Conservation (phyloP, 2,113 vertebrate species). For the Xiphophorus couchianus region DNA sequence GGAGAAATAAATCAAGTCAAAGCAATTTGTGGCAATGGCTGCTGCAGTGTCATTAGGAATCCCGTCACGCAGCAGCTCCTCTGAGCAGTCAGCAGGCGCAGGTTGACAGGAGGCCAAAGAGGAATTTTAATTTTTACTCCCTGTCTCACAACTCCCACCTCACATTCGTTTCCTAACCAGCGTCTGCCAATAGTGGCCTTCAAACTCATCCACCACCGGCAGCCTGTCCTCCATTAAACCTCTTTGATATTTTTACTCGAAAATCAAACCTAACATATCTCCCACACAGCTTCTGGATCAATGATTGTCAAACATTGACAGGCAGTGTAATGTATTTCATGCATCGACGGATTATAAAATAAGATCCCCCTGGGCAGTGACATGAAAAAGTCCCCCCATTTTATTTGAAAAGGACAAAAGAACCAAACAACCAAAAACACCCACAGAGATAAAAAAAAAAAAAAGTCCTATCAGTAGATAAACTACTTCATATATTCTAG, state of each 20-base stretch:
- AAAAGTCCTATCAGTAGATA: not conserved
- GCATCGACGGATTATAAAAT: conserved; percentile 5
- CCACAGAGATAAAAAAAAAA: too few species aligned
- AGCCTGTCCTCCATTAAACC: conserved; percentile 8
- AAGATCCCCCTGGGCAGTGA: not conserved
- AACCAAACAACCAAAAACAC: not conserved
- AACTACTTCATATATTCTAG: not conserved
- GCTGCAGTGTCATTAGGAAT: conserved; percentile 81
- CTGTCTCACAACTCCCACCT: conserved; percentile 56
- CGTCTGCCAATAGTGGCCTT: conserved; percentile 28
- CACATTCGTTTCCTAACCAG: conserved; percentile 42
- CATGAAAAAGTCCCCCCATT: not conserved
- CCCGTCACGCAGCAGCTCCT: conserved; percentile 73
- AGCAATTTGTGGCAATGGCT: conserved; percentile 75
- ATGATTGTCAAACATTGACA: conserved; percentile 7
- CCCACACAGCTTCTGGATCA: conserved; percentile 21
- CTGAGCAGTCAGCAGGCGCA: conserved; percentile 67
- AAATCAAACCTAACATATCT: conserved; percentile 15
- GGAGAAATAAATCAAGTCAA: conserved; percentile 81
- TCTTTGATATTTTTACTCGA: conserved; percentile 9
- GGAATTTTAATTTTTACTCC: conserved; percentile 75
- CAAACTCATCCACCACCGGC: conserved; percentile 24
- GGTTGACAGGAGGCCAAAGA: conserved; percentile 76
- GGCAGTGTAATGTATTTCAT: conserved; percentile 7
- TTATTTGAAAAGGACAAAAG: not conserved